phyloP scores from a whole-genome alignment of 37 sponge, comb jelly and placozoan species.

The Geodia barretti region DNA sequence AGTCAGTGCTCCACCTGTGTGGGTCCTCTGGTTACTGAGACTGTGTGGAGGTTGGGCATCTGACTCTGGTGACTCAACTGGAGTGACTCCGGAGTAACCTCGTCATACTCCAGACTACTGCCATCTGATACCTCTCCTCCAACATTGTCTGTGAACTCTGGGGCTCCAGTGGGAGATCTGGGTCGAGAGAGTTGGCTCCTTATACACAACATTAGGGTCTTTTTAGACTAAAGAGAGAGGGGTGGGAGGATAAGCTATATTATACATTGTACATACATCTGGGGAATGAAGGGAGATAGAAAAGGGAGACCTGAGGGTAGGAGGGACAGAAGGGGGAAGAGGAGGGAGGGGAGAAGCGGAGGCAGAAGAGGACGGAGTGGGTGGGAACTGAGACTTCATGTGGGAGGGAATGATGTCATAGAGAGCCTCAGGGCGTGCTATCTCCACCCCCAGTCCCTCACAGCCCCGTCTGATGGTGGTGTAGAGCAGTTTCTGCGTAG shows the following conservation, averaged over 20 bases:
- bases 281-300: no score
- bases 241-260: no score
- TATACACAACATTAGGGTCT: not conserved
- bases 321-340: conserved; percentile 6
- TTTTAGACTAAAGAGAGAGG: not conserved
- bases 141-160: not conserved
- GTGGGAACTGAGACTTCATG: not conserved
- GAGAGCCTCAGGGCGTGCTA: not conserved
- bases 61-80: not conserved
- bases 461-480: conserved; percentile 9
- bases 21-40: not conserved
- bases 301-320: not conserved
- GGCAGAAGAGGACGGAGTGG: not conserved
- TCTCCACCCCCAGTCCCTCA: conserved; percentile 6
- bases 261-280: no score
- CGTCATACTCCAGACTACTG: not conserved
- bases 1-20: no score
- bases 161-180: no score
- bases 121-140: not conserved
- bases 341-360: no score
- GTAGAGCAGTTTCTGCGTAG: conserved; percentile 11
- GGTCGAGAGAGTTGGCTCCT: no score
- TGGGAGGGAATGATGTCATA: not conserved
- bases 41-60: not conserved
- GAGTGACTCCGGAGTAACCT: not conserved